Base-by-base conservation (phyloP, 2,113 vertebrate species). In the Pao palembangensis region DNA sequence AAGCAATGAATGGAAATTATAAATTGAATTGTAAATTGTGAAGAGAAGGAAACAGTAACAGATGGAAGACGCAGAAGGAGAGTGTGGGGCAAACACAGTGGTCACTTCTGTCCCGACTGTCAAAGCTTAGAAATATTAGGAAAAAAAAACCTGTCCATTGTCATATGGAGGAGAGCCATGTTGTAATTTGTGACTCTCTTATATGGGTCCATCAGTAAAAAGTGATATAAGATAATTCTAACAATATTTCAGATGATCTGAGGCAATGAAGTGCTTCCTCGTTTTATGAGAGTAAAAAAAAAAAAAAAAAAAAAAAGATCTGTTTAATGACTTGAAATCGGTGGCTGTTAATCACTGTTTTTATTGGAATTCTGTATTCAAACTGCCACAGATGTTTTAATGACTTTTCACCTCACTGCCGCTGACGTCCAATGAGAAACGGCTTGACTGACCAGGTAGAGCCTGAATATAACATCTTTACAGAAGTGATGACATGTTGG, bases 21-120 rank as follows among this genome's bases (percentile, higher is more conserved):
- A 53, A 72, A 81, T 69, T 70, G 72, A 83, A 77, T 76, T 84
- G 67, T 77, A 86, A 76, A 86, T 82, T 69, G 31, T 55, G 17
- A 67, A 54, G 60, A 61, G 73, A 69, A 57, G 47, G 56, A 56
- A 28, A 55, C 48, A 61, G 67, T 81, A 80, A 58, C 86, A 89
- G 87, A 89, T 85, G 86, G 88, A 73, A 60, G 61, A 52, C 67
- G 71, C 86, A 89, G 86, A 88, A 80, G 76, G 85, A 75, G 78
- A 50, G 60, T 68, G 78, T 69, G 34, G 74, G 70, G 82, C 69
- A 72, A 69, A 83, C 65, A 73, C 34, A 58, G 57, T 73, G 7
- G 42, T 61, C 76, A 38, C 34, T 38, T 38, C 34, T 38, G 34
- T 38, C 34, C 34, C 34, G 34, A 38, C 34, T 12, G 34, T 38